Conservation (phyloP, 2,888 invertebrate species). For the Pachycephus smyrnensis region DNA sequence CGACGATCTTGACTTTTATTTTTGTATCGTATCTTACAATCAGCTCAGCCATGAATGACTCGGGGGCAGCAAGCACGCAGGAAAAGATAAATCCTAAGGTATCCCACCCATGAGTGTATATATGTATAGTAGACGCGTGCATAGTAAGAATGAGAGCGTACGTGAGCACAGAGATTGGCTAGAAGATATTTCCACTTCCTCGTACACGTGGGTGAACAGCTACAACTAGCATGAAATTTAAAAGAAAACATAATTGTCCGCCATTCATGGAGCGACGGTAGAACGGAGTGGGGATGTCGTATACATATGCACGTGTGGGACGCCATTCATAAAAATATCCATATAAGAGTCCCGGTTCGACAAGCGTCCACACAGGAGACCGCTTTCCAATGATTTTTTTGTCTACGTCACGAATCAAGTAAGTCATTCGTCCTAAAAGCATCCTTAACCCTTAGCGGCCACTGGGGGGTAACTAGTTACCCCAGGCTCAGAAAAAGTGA, state of each 20-base stretch:
- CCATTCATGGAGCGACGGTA: conserved; percentile 16
- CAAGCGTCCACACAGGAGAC: background rate
- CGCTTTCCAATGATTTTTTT: background rate
- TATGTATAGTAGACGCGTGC: background rate
- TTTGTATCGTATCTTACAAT: background rate
- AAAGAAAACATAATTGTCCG: conserved; percentile 14
- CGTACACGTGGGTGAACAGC: conserved; percentile 16
- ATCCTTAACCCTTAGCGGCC: no score
- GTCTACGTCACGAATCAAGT: background rate
- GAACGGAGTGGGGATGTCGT: background rate
- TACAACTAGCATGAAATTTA: conserved; percentile 3
- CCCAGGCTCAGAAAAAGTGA: no score
- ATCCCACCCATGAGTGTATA: background rate
- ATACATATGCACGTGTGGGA: background rate
- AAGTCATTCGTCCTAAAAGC: no score
- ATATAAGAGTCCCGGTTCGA: background rate
- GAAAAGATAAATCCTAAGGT: background rate
- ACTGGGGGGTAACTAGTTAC: no score
- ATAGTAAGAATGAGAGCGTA: background rate
- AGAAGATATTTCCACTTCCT: background rate
- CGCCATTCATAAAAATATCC: conserved; percentile 2
- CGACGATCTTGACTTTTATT: background rate
- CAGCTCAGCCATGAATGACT: background rate
- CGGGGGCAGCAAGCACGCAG: background rate
- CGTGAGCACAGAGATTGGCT: background rate